Percentiles rank a stretch among this genome's conserved stretches.
Evolutionary conservation across 2,888 invertebrate genomes (phyloP).

Genomic region (Chymomyza procnemis): DNA sequence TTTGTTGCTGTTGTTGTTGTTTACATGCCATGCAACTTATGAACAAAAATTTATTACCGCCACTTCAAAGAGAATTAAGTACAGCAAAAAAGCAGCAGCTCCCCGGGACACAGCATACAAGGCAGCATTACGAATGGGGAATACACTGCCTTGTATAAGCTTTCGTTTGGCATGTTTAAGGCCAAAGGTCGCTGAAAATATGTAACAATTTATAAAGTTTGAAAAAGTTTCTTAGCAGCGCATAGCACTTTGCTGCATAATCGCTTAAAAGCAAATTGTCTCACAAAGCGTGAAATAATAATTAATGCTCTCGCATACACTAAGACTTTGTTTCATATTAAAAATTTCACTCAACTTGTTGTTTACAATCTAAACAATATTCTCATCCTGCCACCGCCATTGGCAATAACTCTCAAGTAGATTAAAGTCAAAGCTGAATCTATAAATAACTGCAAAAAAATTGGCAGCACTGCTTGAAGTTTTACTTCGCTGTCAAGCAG

Average conservation of each 20-base stretch:
- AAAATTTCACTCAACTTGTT: neutral
- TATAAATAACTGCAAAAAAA: neutral
- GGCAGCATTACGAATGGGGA: neutral
- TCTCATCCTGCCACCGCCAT: neutral
- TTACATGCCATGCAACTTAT: conserved; percentile 31
- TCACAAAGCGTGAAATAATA: no score
- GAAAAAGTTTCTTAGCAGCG: no score
- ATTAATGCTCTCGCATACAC: no score
- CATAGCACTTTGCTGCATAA: no score
- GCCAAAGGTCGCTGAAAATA: no score
- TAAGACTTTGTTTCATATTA: no score
- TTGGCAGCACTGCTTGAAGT: neutral
- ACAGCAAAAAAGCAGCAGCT: neutral
- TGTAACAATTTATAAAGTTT: no score
- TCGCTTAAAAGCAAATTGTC: no score
- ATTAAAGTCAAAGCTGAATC: neutral
- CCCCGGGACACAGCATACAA: no score
- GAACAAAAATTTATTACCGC: conserved; percentile 55
- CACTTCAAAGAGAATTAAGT: conserved; percentile 22
- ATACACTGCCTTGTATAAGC: no score
- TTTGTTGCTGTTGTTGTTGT: neutral
- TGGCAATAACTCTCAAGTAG: neutral
- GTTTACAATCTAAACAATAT: neutral
- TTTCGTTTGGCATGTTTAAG: no score
- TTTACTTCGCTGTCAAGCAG: neutral